Evolutionary conservation across 2,888 invertebrate genomes (phyloP), one percentile per base, ranked within the genome.

Genomic region (Schizotus pectinicornis): DNA sequence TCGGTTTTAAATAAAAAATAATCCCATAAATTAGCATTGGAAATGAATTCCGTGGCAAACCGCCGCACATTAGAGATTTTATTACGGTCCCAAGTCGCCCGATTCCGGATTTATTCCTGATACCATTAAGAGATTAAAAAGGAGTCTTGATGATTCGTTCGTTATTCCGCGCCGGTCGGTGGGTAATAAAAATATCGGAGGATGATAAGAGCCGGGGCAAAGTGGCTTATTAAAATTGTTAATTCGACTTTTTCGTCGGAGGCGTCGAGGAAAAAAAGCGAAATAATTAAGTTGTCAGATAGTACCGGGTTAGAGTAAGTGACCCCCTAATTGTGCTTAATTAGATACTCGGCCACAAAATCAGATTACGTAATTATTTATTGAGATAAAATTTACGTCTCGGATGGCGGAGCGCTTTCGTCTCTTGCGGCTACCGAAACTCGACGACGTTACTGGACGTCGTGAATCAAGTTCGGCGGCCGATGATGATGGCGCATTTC

Each of bases 51-150:
- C 22, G 22, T 22, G 22, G 22, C 22, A 22, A 22, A 22, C 22
- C 22, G 22, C 22, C 22, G 22, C 22, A 22, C 22, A 22, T 22
- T 22, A 22, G 22, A 22, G 22, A 22, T 22, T 22, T 22, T 22
- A 22, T 22, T 22, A 22, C 22, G 22, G 3, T 22, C 5, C 22
- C 22, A 22, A 22, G 22, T 22, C 22, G 22, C 22, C 22, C 22
- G 22, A 22, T 54, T 42, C 22, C 42, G 54, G 49, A 59, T 59
- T 49, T 59, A 63, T 59, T 64, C 62, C 64, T 64, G 67, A 68
- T 64, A 62, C 65, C 64, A 64, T 67, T 67, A 70, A 61, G 59
- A 63, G 63, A 66, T 68, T 67, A 64, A 56, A 62, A 56, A 59
- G 63, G 59, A 64, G 59, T 50, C 60, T 52, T 47, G 39, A 41